Evolutionary conservation across 2,797 vertebrate species (phyloP).

Genomic region (Pangasius djambal): DNA sequence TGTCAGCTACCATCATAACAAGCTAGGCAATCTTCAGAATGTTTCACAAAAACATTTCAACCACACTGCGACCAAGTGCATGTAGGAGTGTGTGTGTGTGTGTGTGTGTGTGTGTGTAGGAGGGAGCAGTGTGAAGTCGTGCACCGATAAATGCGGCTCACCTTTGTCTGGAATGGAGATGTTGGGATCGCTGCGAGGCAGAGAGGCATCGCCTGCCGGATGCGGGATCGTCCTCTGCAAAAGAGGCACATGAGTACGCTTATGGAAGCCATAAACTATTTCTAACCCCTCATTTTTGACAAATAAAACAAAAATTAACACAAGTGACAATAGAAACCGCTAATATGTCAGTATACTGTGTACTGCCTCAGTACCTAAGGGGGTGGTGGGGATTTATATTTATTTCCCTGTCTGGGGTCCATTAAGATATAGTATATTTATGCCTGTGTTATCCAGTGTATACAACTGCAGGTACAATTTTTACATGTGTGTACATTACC

Average conservation of each 20-base stretch:
- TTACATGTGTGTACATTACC: not conserved
- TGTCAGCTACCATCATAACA: conserved; percentile 38
- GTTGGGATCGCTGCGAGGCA: conserved; percentile 93
- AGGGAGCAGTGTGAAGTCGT: not conserved
- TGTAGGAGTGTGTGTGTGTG: not conserved
- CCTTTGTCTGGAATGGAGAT: conserved; percentile 93
- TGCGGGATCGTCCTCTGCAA: conserved; percentile 87
- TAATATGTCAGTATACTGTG: not conserved
- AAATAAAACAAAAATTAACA: too few species aligned
- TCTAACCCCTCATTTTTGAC: not conserved
- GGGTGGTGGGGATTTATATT: not conserved
- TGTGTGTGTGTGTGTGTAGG: conserved; percentile 13
- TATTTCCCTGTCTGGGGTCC: not conserved
- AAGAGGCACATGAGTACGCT: not conserved
- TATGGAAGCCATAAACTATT: not conserved
- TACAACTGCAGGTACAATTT: not conserved
- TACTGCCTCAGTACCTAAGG: not conserved
- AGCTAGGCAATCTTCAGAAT: not conserved
- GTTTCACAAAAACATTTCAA: conserved; percentile 23
- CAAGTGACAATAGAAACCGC: not conserved
- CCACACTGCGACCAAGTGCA: not conserved
- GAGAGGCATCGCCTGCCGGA: conserved; percentile 86
- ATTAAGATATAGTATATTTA: conserved; percentile 6
- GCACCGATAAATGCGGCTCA: conserved; percentile 61
- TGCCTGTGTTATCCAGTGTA: not conserved